Evolutionary conservation across 2,797 vertebrate genomes (phyloP), one percentile per base, ranked within the genome.

Genomic region (Choloepus didactylus): DNA sequence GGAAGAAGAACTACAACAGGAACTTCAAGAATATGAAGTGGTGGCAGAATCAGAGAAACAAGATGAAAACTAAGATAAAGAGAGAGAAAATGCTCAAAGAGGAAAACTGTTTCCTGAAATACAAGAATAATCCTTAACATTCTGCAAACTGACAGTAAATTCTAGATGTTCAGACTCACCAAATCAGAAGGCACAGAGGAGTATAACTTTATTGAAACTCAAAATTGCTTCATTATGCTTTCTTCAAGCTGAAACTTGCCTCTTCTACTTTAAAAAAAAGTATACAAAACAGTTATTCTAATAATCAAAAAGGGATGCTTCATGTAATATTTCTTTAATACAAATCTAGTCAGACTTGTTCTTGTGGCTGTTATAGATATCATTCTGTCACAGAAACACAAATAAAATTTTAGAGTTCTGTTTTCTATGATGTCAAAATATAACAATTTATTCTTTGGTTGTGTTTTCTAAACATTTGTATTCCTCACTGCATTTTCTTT

Each of bases 31-130:
- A 44, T 44, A 44, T 44, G 41, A 54, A 54, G 54, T 54, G 5
- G 54, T 54, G 54, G 18, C 54, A 54, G 99, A 99, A 94, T 97
- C 99, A 0, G 99, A 99, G 97, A 99, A 99, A 96, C 98, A 98
- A 75, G 99, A 99, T 76, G 99, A 99, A 94, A 99, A 99, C 96
- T 99, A 99, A 99, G 99, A 99, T 96, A 99, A 99, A 85, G 99
- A 99, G 98, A 60, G 99, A 99, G 98, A 98, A 99, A 98, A 99
- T 99, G 99, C 98, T 99, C 10, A 99, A 99, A 97, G 99, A 98
- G 10, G 99, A 99, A n/a, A 98, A 98, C 54, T 59, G 38, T 91
- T 96, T 97, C 86, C 87, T 66, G 41, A 95, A 94, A 97, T 86
- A 89, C 79, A 56, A 29, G 70, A n/a, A 80, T 95, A 84, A 60